A percentile compares a stretch with the other conserved stretches of the same genome.
Evolutionary conservation across 2,888 invertebrate species (phyloP).

Genomic region (Caradrina clavipalpis): DNA sequence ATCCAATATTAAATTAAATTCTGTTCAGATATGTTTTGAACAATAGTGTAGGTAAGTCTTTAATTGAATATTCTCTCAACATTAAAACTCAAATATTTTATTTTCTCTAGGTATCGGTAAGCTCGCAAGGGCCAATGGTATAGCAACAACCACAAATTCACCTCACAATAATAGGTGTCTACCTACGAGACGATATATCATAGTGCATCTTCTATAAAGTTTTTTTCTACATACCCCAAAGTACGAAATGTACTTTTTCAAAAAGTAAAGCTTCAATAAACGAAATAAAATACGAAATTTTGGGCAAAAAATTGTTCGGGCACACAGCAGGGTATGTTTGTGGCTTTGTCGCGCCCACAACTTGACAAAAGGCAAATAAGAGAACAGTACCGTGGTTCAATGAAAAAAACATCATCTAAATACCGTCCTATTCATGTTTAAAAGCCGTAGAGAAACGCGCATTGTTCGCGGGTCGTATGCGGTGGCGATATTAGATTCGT

Average conservation of each 20-base stretch:
- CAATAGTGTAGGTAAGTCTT: neutral
- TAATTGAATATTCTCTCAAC: neutral
- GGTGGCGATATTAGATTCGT: conserved; percentile 89
- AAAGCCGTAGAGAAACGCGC: conserved; percentile 88
- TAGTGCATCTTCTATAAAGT: conserved; percentile 84
- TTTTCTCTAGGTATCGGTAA: conserved; percentile 17
- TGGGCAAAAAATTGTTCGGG: conserved; percentile 84
- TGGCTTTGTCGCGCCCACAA: conserved; percentile 90
- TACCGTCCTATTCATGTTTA: conserved; percentile 89
- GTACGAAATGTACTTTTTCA: conserved; percentile 78
- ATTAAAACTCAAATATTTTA: conserved; percentile 2
- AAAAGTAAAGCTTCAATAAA: conserved; percentile 81
- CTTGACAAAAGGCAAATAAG: conserved; percentile 90
- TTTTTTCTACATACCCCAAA: conserved; percentile 67
- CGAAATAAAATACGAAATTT: conserved; percentile 89
- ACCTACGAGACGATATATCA: conserved; percentile 86
- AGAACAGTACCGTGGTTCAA: conserved; percentile 82
- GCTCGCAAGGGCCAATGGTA: conserved; percentile 54
- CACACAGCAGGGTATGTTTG: conserved; percentile 89
- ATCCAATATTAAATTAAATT: neutral
- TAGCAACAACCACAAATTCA: conserved; percentile 76
- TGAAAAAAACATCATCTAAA: conserved; percentile 88
- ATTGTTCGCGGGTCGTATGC: conserved; percentile 86
- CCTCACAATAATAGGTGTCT: conserved; percentile 78
- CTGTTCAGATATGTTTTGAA: neutral